A percentile compares a stretch with the other conserved stretches of the same genome.
Evolutionary conservation across 2,888 invertebrate genomes (phyloP).

Genomic region (Unio pictorum): DNA sequence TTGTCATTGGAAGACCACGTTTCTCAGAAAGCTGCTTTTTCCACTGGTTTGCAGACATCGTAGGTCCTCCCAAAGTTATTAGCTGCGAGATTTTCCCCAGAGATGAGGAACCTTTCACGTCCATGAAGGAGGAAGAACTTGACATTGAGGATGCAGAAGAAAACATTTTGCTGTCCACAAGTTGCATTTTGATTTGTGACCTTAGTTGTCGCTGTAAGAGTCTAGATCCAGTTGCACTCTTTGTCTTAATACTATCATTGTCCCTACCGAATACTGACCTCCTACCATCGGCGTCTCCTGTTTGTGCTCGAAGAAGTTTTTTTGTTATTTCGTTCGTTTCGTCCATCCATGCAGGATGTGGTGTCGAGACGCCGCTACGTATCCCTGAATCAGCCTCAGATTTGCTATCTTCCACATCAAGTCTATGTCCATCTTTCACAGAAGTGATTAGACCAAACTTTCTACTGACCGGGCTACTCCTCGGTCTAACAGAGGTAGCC

Average conservation of each 20-base stretch:
- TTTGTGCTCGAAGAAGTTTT: slow-evolving; percentile 47
- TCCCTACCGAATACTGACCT: too few species aligned
- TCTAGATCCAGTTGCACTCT: too few species aligned
- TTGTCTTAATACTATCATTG: too few species aligned
- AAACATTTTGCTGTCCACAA: not conserved
- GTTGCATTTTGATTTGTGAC: not conserved
- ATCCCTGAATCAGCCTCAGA: slow-evolving; percentile 27
- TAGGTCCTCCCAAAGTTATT: slow-evolving; percentile 43
- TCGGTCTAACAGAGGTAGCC: slow-evolving; percentile 31
- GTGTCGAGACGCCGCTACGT: slow-evolving; percentile 28
- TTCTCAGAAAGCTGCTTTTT: slow-evolving; percentile 39
- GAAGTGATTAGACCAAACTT: slow-evolving; percentile 35
- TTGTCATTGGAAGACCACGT: slow-evolving; percentile 32
- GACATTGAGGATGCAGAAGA: slow-evolving; percentile 1
- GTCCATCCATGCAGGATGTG: slow-evolving; percentile 47
- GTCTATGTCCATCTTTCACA: slow-evolving; percentile 14
- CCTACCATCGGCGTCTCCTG: slow-evolving; percentile 6
- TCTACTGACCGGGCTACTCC: slow-evolving; percentile 44
- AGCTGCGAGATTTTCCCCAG: slow-evolving; percentile 31
- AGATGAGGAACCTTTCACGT: slow-evolving; percentile 5
- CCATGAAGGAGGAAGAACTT: slow-evolving; percentile 3
- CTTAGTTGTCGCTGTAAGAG: not conserved
- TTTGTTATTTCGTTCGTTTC: slow-evolving; percentile 53
- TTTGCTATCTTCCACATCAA: slow-evolving; percentile 8
- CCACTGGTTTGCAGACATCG: slow-evolving; percentile 52